Evolutionary conservation across 2,888 invertebrate species (phyloP).

Genomic region (Alentia gelatinosa): DNA sequence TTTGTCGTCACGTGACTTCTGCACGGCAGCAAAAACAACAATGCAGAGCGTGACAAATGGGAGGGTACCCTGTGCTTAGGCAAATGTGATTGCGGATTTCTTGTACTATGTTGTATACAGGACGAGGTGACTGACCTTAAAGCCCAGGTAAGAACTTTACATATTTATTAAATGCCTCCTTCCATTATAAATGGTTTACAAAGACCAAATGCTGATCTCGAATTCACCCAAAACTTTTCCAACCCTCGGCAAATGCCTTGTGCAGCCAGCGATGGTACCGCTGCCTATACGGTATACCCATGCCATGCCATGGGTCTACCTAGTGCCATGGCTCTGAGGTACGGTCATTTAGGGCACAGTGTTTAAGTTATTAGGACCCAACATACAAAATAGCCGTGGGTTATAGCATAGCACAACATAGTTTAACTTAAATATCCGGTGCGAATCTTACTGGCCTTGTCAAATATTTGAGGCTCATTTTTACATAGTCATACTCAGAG

Average conservation of each 20-base stretch:
- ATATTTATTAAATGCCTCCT: neutral
- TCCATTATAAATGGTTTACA: neutral
- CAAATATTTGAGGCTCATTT: too few species aligned
- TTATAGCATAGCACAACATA: too few species aligned
- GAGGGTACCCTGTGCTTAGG: neutral
- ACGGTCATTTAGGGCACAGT: too few species aligned
- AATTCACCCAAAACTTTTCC: neutral
- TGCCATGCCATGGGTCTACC: too few species aligned
- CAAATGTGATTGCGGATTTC: conserved; percentile 12
- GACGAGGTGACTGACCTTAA: neutral
- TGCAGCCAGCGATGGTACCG: neutral
- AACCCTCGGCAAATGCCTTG: neutral
- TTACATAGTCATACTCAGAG: too few species aligned
- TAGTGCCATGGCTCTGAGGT: neutral
- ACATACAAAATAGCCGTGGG: too few species aligned
- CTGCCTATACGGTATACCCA: too few species aligned
- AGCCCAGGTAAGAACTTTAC: neutral
- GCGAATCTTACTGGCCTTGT: too few species aligned
- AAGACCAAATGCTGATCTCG: neutral
- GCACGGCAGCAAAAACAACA: conserved; percentile 39
- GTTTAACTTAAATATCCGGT: too few species aligned
- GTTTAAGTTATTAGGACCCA: too few species aligned
- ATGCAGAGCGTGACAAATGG: neutral
- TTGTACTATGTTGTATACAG: neutral
- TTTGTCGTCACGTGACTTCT: conserved; percentile 26